Conservation (phyloP, 1,140 invertebrate species). For the Andrena cerasifolii region DNA sequence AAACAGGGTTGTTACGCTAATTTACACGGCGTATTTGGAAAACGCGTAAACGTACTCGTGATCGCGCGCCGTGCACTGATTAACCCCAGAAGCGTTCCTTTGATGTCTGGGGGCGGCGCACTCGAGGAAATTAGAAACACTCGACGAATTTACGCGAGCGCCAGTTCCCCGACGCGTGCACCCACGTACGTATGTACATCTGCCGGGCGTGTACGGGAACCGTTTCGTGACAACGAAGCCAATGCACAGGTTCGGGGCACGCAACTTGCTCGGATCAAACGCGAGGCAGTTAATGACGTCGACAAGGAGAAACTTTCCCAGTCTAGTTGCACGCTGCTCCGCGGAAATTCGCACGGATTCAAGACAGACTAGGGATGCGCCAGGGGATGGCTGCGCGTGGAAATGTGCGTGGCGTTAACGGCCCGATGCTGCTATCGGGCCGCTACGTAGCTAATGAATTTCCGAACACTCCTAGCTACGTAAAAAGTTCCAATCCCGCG, state of each 20-base stretch:
- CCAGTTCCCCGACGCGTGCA: background rate
- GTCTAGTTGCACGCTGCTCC: conserved; percentile 14
- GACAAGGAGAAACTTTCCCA: conserved; percentile 51
- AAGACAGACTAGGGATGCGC: background rate
- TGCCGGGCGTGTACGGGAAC: background rate
- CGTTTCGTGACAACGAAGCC: conserved; percentile 39
- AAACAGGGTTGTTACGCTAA: background rate
- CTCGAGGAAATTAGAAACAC: conserved; percentile 51
- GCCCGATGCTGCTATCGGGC: background rate
- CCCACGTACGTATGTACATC: too few species aligned
- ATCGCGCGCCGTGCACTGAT: conserved; percentile 32
- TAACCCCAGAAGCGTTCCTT: conserved; percentile 36
- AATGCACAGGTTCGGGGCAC: conserved; percentile 19
- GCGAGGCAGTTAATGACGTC: conserved; percentile 56
- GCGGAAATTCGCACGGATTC: conserved; percentile 25
- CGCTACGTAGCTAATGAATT: background rate
- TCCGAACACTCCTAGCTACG: too few species aligned
- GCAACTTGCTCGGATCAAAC: conserved; percentile 54
- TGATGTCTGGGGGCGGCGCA: conserved; percentile 24
- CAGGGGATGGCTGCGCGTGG: background rate
- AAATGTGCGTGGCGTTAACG: background rate
- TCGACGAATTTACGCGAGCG: conserved; percentile 43
- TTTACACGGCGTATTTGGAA: conserved; percentile 4
- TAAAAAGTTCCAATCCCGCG: background rate
- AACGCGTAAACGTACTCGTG: conserved; percentile 28